These are phyloP conservation scores for Peromyscus polionotus DNA, from an alignment of 2,113 vertebrate species.

Conservation along the genomic window DNA sequence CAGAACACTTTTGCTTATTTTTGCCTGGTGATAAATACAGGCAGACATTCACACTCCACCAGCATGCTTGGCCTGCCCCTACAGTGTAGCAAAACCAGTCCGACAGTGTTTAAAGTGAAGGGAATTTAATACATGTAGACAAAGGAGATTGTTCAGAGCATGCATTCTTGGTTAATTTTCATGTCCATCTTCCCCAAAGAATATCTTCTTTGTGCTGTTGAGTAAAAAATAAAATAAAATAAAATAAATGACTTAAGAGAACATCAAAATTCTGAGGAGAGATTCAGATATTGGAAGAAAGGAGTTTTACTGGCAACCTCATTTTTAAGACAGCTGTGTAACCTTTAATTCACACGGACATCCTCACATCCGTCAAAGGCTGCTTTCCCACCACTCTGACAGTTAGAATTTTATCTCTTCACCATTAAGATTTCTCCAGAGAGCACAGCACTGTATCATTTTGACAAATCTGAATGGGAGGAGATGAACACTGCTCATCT, in stretches of 20 bases:
- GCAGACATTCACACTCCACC: neutral
- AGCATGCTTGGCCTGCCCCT: neutral
- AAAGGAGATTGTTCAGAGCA: conserved; percentile 31
- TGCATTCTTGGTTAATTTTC: conserved; percentile 27
- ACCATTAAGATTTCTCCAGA: conserved; percentile 58
- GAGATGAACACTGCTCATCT: conserved; percentile 58
- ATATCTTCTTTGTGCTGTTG: conserved; percentile 52
- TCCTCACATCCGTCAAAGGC: conserved; percentile 72
- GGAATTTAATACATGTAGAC: neutral
- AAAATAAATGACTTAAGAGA: conserved; percentile 37
- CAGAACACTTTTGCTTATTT: conserved; percentile 15
- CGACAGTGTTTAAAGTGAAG: conserved; percentile 1
- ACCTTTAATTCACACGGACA: conserved; percentile 55
- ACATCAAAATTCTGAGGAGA: conserved; percentile 40
- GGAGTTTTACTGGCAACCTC: conserved; percentile 42
- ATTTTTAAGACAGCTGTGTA: conserved; percentile 55
- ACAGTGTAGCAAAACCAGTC: neutral
- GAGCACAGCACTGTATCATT: conserved; percentile 47
- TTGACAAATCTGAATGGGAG: conserved; percentile 27
- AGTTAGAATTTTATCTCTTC: conserved; percentile 65
- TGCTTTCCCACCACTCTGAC: conserved; percentile 11
- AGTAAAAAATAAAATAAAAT: conserved; percentile 16
- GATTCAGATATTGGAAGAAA: conserved; percentile 57
- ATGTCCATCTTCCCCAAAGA: conserved; percentile 28
- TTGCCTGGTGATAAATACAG: conserved; percentile 17